Base-by-base conservation (phyloP, 1,140 invertebrate species). In the Drosophila biarmipes region DNA sequence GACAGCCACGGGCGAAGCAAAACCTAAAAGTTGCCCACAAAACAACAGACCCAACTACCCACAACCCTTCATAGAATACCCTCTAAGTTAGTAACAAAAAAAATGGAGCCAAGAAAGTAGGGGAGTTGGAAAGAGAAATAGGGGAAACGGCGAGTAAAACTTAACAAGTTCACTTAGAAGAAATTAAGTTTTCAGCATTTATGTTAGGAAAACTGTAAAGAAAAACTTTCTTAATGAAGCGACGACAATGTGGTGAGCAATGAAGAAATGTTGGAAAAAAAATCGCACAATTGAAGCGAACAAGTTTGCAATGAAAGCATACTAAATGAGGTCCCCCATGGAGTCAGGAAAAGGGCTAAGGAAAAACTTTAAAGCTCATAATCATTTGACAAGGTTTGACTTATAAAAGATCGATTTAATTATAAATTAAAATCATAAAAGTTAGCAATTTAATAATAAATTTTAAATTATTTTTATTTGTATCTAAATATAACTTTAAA, bases 111-210 rank as follows among this genome's bases (percentile, higher is more conserved):
- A 61, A 66, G 40, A 69, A 62, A 46, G 27, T 46, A 52, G 27
- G 37, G 34, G 17, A 12, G 10, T 12, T 19, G n/a, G n/a, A 12
- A n/a, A 35, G 31, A 29, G 15, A 67, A 66, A 21, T 38, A 45
- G 34, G 19, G 49, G 37, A 31, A 34, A 24, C n/a, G 27, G 21
- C 35, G 45, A 49, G 78, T 59, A 76, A 82, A 89, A 87, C 82
- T 87, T 86, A 87, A 82, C 82, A 86, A 86, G 82, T 86, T 86
- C 84, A 86, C 84, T 86, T 87, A 86, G 84, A 56, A 86, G 78
- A 86, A 86, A 86, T 86, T 87, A 86, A 86, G 82, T 89, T 86
- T 86, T 86, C 82, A 87, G 74, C 82, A 78, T 86, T 86, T 86
- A 86, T 87, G 82, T 74, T 82, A 87, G 82, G 58, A 87, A 87